Conservation (phyloP, 2,113 vertebrate genomes). For the Terrapene triunguis region DNA sequence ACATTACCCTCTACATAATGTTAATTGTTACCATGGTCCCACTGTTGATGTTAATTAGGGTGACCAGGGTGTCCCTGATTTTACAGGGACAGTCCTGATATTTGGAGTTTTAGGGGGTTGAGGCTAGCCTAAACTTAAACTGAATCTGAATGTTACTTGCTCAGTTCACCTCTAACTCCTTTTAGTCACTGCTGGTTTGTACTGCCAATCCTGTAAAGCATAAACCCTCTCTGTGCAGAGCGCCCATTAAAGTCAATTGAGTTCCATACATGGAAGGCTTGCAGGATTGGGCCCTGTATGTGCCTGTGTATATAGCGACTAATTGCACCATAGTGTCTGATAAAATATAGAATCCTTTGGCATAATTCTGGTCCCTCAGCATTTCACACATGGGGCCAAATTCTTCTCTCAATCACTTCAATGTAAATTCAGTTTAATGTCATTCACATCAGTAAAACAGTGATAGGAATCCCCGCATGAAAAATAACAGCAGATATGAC, state of each 20-base stretch:
- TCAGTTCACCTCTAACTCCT: background rate
- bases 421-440: background rate
- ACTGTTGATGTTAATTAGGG: background rate
- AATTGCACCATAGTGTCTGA: background rate
- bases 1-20: background rate
- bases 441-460: background rate
- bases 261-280: background rate
- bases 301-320: background rate
- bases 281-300: background rate
- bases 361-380: background rate
- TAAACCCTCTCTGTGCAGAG: background rate
- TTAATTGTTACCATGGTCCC: background rate
- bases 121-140: background rate
- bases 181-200: background rate
- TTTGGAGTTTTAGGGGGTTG: background rate
- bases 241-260: background rate
- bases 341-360: background rate
- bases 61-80: background rate
- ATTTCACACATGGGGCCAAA: rapidly evolving
- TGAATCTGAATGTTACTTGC: background rate
- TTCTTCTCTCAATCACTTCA: background rate
- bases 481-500: background rate
- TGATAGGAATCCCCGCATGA: background rate
- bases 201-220: background rate
- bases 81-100: too few species aligned